phyloP scores from a whole-genome alignment of 2,797 vertebrate species.

The Mus spretus region DNA sequence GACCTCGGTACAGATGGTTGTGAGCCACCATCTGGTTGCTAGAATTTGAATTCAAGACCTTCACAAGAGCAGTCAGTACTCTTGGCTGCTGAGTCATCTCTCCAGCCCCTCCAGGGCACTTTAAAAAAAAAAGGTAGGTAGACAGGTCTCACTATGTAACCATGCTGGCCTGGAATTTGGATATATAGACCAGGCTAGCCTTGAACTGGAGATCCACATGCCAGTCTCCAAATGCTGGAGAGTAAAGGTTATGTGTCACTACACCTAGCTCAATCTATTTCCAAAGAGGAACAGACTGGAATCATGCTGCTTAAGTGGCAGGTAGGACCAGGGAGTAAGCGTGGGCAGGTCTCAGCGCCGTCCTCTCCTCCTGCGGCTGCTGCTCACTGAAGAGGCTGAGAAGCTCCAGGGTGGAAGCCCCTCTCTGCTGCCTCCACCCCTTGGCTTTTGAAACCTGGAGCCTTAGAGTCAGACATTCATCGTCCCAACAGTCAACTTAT shows the following conservation, averaged over 20 bases:
- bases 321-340: background rate
- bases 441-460: background rate
- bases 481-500: background rate
- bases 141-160: background rate
- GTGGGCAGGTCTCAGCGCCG: background rate
- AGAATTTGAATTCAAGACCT: too few relatives aligned
- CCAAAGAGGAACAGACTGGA: conserved; percentile 60
- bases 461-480: background rate
- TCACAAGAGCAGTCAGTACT: too few relatives aligned
- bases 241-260: background rate
- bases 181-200: background rate
- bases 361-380: background rate
- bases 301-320: background rate
- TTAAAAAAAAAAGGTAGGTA: background rate
- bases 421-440: too few relatives aligned
- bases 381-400: background rate
- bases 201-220: background rate
- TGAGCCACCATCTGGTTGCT: too few relatives aligned
- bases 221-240: background rate
- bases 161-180: background rate
- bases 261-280: conserved; percentile 27
- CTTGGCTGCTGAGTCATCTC: background rate
- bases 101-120: background rate
- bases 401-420: background rate
- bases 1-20: too few relatives aligned